A percentile compares a stretch with the other conserved stretches of the same genome.
Evolutionary conservation across 2,888 invertebrate genomes (phyloP).

Genomic region (Mystacides longicornis): DNA sequence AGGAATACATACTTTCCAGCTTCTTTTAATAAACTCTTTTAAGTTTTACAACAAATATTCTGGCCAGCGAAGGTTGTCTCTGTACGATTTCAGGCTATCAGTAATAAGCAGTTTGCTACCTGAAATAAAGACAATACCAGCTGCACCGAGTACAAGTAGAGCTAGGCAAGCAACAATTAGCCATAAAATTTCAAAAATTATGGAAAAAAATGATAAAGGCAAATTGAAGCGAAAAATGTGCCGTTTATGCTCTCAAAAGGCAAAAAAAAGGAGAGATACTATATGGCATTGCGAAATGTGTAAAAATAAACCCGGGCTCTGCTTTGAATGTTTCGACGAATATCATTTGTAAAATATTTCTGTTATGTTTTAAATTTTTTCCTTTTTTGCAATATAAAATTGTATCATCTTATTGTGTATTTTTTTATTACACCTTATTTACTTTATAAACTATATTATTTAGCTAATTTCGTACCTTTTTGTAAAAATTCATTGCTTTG

Average conservation of each 20-base stretch:
- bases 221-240: neutral
- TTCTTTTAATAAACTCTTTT: neutral
- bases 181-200: constrained; percentile 7
- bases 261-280: neutral
- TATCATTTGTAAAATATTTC: neutral
- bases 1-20: neutral
- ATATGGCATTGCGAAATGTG: constrained; percentile 1
- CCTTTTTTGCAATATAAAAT: neutral
- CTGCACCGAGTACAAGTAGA: neutral
- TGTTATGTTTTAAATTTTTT: neutral
- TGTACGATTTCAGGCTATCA: neutral
- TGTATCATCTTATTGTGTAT: neutral
- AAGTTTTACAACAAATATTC: neutral
- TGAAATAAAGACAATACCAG: neutral
- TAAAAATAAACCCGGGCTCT: neutral
- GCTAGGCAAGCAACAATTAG: neutral
- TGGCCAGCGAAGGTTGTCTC: neutral
- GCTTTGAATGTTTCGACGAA: constrained; percentile 3
- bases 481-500: neutral
- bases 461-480: neutral
- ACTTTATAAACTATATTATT: neutral
- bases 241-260: neutral
- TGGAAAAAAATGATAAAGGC: constrained; percentile 1
- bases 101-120: neutral
- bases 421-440: neutral